Evolutionary conservation across 2,113 vertebrate species (phyloP), one percentile per base, ranked within the genome.

Genomic region (Anser brachyrhynchus): DNA sequence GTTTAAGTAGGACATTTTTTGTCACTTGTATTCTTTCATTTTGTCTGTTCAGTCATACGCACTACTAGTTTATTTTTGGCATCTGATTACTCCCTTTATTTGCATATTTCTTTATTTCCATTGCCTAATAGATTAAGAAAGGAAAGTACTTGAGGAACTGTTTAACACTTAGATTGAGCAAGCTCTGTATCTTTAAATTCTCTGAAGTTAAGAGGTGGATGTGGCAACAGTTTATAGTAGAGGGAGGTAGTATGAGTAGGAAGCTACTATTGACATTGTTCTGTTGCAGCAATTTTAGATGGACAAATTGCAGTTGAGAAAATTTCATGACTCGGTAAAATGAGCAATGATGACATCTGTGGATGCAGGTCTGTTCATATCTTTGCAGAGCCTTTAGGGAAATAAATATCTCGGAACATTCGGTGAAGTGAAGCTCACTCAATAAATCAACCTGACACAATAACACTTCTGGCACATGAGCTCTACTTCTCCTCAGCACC

Each of bases 391-490:
- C 99, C 99, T 99, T 99, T 99, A 99, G 99, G 99, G 99, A 99
- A 99, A 99, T 99, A 99, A 99, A 99, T 99, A 99, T 99, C 99
- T 99, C 98, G 98, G 99, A 99, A 99, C 99, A 99, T 99, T 99
- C 99, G 99, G 99, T 99, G 99, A 99, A 99, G 99, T 99, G 99
- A 99, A 99, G 99, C 99, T 99, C 99, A 99, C 99, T 99, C 99
- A 99, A 99, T 99, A 99, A 99, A 99, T 99, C 99, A 99, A 99
- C 98, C 99, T 99, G 99, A 99, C 99, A 99, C 99, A 99, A 99
- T 99, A 99, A 99, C 99, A 99, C 99, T 99, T 99, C 99, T 99
- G 99, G 99, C 99, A 99, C 99, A 99, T 98, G 99, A 98, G 98
- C 98, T 98, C 96, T 97, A 97, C 98, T 98, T 98, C 96, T 98